Conservation (phyloP, 1,140 invertebrate species). For the Vanessa tameamea region DNA sequence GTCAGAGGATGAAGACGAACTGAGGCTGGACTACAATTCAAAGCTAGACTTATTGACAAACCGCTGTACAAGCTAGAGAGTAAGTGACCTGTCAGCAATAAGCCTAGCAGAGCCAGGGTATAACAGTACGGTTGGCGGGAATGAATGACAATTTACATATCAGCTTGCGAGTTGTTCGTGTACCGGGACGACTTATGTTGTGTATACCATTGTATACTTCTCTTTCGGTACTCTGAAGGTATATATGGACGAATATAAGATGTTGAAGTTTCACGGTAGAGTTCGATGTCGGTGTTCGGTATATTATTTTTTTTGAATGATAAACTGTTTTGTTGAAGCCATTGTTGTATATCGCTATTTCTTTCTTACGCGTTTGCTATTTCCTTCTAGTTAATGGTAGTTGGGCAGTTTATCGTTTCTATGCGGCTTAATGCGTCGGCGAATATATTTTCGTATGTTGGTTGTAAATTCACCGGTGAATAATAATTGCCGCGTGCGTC, state of each 20-base stretch:
- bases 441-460: slow-evolving; percentile 1
- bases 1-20: no score
- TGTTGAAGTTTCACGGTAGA: slow-evolving; percentile 30
- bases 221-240: slow-evolving; percentile 13
- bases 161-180: slow-evolving; percentile 21
- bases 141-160: background rate
- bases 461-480: slow-evolving; percentile 32
- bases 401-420: background rate
- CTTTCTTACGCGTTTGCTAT: slow-evolving; percentile 7
- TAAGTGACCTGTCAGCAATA: no score
- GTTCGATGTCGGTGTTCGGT: slow-evolving; percentile 22
- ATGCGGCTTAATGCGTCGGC: slow-evolving; percentile 5
- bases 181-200: no score
- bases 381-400: background rate
- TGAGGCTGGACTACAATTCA: no score
- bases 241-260: slow-evolving; percentile 28
- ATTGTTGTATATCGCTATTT: background rate
- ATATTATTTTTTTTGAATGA: slow-evolving; percentile 20
- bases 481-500: slow-evolving; percentile 34
- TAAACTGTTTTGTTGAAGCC: background rate
- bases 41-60: no score
- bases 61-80: no score
- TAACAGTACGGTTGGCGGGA: no score
- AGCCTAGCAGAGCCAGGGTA: no score
- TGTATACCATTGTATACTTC: no score